Conservation (phyloP, 2,797 vertebrate genomes). For the Brotula barbata region DNA sequence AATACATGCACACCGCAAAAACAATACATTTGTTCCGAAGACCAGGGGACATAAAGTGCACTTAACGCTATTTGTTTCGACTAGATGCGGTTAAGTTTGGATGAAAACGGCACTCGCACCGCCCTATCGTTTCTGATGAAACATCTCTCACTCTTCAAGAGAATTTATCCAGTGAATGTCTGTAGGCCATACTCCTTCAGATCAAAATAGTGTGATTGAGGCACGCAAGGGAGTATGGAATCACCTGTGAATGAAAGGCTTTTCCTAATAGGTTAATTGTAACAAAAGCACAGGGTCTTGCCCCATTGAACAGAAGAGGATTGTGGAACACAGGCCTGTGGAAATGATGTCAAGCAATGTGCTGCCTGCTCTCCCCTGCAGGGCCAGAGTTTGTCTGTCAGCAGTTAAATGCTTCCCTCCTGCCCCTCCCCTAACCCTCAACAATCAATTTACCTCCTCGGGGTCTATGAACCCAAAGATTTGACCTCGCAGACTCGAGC, state of each 20-base stretch:
- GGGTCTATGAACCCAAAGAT: slow-evolving; percentile 75
- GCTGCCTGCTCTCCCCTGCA: slow-evolving; percentile 71
- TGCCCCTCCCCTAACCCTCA: slow-evolving; percentile 68
- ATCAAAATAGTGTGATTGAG: slow-evolving; percentile 65
- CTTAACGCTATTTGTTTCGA: slow-evolving; percentile 47
- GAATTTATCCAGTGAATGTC: slow-evolving; percentile 54
- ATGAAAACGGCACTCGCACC: slow-evolving; percentile 10
- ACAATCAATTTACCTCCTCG: slow-evolving; percentile 79
- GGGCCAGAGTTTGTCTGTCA: slow-evolving; percentile 78
- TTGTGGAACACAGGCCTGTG: slow-evolving; percentile 69
- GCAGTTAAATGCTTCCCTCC: slow-evolving; percentile 76
- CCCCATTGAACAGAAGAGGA: slow-evolving; percentile 76
- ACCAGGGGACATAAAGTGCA: slow-evolving; percentile 28
- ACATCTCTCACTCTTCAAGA: slow-evolving; percentile 42
- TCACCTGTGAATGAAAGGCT: slow-evolving; percentile 71
- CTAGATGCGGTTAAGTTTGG: slow-evolving; percentile 39
- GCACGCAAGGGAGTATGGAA: slow-evolving; percentile 58
- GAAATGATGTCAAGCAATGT: slow-evolving; percentile 76
- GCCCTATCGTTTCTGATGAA: slow-evolving; percentile 50
- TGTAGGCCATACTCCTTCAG: slow-evolving; percentile 55
- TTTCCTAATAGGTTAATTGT: slow-evolving; percentile 76
- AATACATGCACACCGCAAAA: slow-evolving; percentile 38
- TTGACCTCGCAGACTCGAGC: slow-evolving; percentile 70
- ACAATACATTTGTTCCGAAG: slow-evolving; percentile 50
- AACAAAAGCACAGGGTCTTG: slow-evolving; percentile 73